Percentiles rank a stretch among this genome's conserved stretches.
Conservation (phyloP, 1,140 invertebrate species). For the Cotesia typhae region DNA sequence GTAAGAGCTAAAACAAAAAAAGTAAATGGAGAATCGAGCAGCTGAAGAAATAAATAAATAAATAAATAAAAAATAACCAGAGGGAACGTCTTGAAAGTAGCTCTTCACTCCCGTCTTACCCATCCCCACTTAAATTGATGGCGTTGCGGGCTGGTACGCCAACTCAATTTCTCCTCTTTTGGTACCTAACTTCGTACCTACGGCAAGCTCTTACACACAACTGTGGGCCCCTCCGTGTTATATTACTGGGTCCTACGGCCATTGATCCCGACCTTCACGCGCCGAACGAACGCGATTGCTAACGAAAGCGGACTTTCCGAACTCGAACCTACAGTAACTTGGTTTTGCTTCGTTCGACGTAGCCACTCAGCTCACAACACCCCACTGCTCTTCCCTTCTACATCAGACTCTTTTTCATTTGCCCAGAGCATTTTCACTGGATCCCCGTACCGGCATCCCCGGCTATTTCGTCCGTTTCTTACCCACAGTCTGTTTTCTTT, state of each 20-base stretch:
- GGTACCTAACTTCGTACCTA: slow-evolving; percentile 61
- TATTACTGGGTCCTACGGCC: slow-evolving; percentile 62
- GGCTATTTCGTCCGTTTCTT: slow-evolving; percentile 14
- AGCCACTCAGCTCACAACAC: slow-evolving; percentile 26
- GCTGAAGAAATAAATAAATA: neutral
- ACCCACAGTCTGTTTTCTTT: slow-evolving; percentile 21
- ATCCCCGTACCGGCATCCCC: neutral
- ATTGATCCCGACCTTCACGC: slow-evolving; percentile 67
- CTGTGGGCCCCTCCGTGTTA: slow-evolving; percentile 36
- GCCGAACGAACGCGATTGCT: slow-evolving; percentile 64
- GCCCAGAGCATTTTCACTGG: slow-evolving; percentile 5
- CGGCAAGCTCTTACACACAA: slow-evolving; percentile 35
- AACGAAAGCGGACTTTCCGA: slow-evolving; percentile 60
- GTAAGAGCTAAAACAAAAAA: too few relatives aligned
- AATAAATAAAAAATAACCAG: neutral
- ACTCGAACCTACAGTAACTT: slow-evolving; percentile 53
- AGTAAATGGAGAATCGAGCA: neutral
- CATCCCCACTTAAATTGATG: neutral
- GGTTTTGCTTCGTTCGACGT: slow-evolving; percentile 43
- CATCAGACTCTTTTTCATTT: slow-evolving; percentile 24
- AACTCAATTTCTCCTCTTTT: slow-evolving; percentile 67
- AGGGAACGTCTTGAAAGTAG: neutral
- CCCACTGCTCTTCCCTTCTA: slow-evolving; percentile 2
- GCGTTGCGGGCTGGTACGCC: slow-evolving; percentile 49
- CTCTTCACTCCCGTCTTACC: slow-evolving; percentile 9